Evolutionary conservation across 2,888 invertebrate species (phyloP), one percentile per base, ranked within the genome.

Genomic region (Antheraea assamensis): DNA sequence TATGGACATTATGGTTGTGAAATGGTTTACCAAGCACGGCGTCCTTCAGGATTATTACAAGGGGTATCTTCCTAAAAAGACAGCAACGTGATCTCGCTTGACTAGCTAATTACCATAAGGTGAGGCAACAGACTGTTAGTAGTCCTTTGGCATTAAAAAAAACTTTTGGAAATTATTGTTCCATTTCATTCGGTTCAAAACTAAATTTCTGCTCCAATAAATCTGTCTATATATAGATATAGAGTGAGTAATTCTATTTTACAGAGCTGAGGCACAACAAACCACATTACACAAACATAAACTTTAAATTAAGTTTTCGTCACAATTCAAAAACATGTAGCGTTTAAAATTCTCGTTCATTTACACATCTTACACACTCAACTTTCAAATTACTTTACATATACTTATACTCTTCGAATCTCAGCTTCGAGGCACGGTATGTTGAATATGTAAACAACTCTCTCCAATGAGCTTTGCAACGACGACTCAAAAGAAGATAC

Each of bases 341-440:
- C 70, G 58, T 73, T 73, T 55, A 70, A 58, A 42, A 73, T 73
- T 35, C 58, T 58, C 58, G 42, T 70, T 70, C 70, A 70, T 73
- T 73, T 70, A 68, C 58, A 58, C 70, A 73, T 73, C 70, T 73
- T n/a, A 58, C 55, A 73, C 55, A 73, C 42, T 73, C 68, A 27
- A 58, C 70, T 73, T 73, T 70, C 35, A 55, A 70, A 70, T 73
- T 58, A 73, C 70, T 58, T 70, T 42, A 31, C 70, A 31, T 35
- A 30, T 27, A 30, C 73, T 73, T 58, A 68, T 35, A 35, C n/a
- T 68, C n/a, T 35, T 27, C 61, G 27, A 61, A 61, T 27, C 61
- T 61, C 61, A 15, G 61, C 17, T 61, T 61, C 27, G 61, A 27
- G 42, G 27, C 61, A 61, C 61, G 61, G 30, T 19, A 66, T 66